phyloP scores from a whole-genome alignment of 2,888 invertebrate genomes.

The Arrhopalites spinosus region DNA sequence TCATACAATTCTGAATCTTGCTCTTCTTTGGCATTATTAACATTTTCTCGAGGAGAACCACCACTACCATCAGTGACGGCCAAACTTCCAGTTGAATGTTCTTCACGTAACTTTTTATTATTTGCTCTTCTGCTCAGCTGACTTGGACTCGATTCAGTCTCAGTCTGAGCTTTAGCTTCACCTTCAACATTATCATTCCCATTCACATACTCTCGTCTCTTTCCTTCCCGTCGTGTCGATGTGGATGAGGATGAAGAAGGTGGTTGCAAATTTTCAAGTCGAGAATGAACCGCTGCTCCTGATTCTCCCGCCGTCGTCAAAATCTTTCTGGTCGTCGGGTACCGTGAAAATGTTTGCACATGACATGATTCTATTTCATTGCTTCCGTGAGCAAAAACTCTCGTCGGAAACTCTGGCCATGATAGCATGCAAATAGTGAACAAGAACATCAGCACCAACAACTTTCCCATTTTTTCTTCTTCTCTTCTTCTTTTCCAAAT shows the following conservation, averaged over 20 bases:
- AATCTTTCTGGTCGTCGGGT: neutral
- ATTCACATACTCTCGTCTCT: neutral
- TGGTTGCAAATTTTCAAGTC: neutral
- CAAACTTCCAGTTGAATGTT: neutral
- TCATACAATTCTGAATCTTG: too few relatives aligned
- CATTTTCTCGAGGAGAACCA: neutral
- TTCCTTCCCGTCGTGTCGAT: neutral
- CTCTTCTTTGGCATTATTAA: neutral
- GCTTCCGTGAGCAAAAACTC: neutral
- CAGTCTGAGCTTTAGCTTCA: neutral
- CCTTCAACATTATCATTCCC: neutral
- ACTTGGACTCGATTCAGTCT: neutral
- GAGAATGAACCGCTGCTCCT: neutral
- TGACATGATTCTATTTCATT: constrained; percentile 28
- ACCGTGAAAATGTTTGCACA: constrained; percentile 13
- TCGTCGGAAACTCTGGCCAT: constrained; percentile 2
- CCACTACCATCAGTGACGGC: too few relatives aligned
- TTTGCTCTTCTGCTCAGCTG: constrained; percentile 3
- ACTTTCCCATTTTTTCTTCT: constrained; percentile 8
- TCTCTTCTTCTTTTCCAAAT: neutral
- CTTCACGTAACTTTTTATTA: constrained; percentile 3
- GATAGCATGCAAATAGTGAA: constrained; percentile 9
- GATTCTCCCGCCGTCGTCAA: neutral
- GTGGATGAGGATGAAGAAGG: neutral
- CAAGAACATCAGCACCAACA: neutral